Evolutionary conservation across 2,888 invertebrate genomes (phyloP).

Genomic region (Zele albiditarsus): DNA sequence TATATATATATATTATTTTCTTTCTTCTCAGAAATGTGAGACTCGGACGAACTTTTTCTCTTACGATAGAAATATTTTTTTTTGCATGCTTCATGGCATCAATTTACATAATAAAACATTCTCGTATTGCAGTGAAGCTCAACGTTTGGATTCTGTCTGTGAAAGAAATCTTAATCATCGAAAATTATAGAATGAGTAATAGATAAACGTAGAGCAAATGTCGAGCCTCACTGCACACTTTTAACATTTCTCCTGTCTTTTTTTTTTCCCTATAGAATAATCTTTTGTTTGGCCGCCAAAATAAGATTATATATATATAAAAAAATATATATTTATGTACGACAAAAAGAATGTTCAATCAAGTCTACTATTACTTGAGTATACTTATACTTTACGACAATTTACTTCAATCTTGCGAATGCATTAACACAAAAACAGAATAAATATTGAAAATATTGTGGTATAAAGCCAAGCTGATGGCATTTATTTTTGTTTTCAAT

Average conservation of each 20-base stretch:
- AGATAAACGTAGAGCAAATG: slow-evolving; percentile 62
- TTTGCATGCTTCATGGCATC: slow-evolving; percentile 70
- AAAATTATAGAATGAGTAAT: slow-evolving; percentile 8
- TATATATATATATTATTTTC: slow-evolving; percentile 5
- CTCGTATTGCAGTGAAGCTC: slow-evolving; percentile 65
- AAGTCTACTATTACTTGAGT: slow-evolving; percentile 71
- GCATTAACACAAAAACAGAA: slow-evolving; percentile 69
- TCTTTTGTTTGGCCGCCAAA: slow-evolving; percentile 2
- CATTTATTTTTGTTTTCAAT: slow-evolving; percentile 51
- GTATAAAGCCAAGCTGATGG: slow-evolving; percentile 70
- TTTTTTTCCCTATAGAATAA: slow-evolving; percentile 40
- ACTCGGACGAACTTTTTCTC: no score
- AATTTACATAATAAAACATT: slow-evolving; percentile 67
- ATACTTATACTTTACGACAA: slow-evolving; percentile 72
- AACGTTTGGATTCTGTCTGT: no score
- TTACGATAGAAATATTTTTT: slow-evolving; percentile 37
- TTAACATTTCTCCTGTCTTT: slow-evolving; percentile 41
- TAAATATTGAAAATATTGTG: slow-evolving; percentile 69
- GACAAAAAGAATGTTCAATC: slow-evolving; percentile 60
- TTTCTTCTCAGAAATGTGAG: slow-evolving; percentile 14
- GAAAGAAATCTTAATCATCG: no score
- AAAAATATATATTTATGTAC: slow-evolving; percentile 40
- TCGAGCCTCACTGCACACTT: slow-evolving; percentile 68
- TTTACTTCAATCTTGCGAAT: slow-evolving; percentile 72
- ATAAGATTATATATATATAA: slow-evolving; percentile 25